Base-by-base conservation (phyloP, 2,888 invertebrate genomes). In the Siphlonurus alternatus region DNA sequence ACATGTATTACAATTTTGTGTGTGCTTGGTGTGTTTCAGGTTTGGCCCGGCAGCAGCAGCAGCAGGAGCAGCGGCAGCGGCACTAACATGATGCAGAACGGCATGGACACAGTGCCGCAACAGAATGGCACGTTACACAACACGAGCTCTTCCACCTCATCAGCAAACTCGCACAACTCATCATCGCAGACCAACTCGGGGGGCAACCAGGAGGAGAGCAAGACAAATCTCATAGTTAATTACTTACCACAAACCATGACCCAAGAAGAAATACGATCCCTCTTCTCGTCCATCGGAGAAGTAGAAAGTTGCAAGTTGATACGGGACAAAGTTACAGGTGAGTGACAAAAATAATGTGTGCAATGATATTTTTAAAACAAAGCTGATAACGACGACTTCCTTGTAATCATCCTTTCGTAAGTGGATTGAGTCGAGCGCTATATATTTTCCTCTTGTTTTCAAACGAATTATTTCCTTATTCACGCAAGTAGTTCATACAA, bases 171-270 rank as follows among this genome's bases (percentile, higher is more conserved):
- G 25, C 73, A 74, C 67, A 72, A 72, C 64, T 73, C 74, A 59
- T 72, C 74, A 61, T 74, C 75, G 62, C 74, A 75, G 67, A 74
- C 74, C 66, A 73, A 73, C 67, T 71, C 74, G 65, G 74, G 79
- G 63, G 78, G 79, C 59, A 88, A 88, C 74, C 85, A 88, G 73
- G 90, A 91, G 79, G 94, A 95, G 81, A 93, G 92, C 73, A 92
- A 94, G 81, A 99, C 98, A 71, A 99, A 99, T 81, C 86, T 99
- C 71, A 99, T 99, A 78, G 98, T 99, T 74, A 99, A 99, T 82
- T 99, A 99, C 79, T 84, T 99, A 78, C 99, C 99, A 67, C 99
- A 99, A 82, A 96, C 93, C 72, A 99, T 99, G 99, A 95, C 95
- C 65, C 98, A 99, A 79, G 98, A 98, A 78, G 98, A 98, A 79